Percentiles rank a stretch among this genome's conserved stretches.
These are phyloP conservation scores for Anguilla pacifica DNA, from an alignment of 2,797 vertebrate species.

Conservation along the genomic window DNA sequence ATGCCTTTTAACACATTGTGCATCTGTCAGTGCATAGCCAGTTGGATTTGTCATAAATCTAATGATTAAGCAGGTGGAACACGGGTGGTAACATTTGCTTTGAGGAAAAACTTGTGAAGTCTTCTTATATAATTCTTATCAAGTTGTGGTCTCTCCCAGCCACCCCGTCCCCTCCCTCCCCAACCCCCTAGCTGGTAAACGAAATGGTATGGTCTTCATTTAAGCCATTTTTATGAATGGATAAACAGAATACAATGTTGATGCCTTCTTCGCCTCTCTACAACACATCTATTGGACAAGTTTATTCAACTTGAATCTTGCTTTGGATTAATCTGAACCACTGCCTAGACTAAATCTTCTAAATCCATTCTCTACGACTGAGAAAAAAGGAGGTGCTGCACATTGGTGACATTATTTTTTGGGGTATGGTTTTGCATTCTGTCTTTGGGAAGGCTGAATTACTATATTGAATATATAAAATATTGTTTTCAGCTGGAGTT, in stretches of 20 bases:
- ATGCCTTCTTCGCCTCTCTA: constrained; percentile 10
- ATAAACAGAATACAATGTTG: not conserved
- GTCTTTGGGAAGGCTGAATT: not conserved
- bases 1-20: constrained; percentile 37
- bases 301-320: constrained; percentile 31
- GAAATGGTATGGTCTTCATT: constrained; percentile 38
- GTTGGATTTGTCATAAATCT: constrained; percentile 59
- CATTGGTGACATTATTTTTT: not conserved
- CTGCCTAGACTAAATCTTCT: not conserved
- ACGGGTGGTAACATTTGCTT: constrained; percentile 69
- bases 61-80: constrained; percentile 66
- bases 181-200: constrained; percentile 53
- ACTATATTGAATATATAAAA: not conserved
- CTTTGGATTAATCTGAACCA: not conserved
- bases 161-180: not conserved
- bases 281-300: constrained; percentile 4
- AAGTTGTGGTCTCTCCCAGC: constrained; percentile 59
- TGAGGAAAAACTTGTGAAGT: constrained; percentile 75
- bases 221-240: not conserved
- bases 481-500: not conserved
- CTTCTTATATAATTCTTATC: constrained; percentile 69
- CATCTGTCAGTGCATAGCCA: constrained; percentile 40
- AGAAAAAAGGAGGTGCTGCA: not conserved
- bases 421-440: not conserved
- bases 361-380: not conserved